These are phyloP conservation scores for Eupithecia vulgata DNA, from an alignment of 2,888 invertebrate genomes.

Conservation along the genomic window DNA sequence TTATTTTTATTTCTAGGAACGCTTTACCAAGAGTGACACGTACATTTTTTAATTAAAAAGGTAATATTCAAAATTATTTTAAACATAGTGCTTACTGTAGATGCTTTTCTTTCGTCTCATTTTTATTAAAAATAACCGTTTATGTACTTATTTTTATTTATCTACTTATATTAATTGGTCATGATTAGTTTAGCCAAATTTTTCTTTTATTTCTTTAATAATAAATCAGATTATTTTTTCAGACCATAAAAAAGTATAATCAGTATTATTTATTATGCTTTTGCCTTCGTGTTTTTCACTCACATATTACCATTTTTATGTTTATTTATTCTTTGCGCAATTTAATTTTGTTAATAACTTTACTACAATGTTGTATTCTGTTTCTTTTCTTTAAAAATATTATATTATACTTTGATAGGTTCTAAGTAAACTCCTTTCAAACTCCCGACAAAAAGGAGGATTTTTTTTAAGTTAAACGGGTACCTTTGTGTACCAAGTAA, in stretches of 20 bases:
- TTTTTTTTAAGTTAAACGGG: not conserved
- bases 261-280: conserved; percentile 4
- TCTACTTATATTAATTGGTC: not conserved
- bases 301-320: conserved; percentile 58
- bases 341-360: conserved; percentile 29
- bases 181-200: too few species aligned
- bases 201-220: not conserved
- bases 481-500: not conserved
- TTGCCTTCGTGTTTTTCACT: conserved; percentile 38
- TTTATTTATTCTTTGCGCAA: not conserved
- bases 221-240: too few species aligned
- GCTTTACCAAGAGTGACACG: conserved; percentile 92
- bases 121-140: not conserved
- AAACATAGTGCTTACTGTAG: conserved; percentile 42
- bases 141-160: not conserved
- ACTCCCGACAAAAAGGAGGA: not conserved
- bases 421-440: not conserved
- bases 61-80: conserved; percentile 62
- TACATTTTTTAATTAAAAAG: conserved; percentile 90
- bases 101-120: conserved; percentile 21
- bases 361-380: not conserved
- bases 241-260: too few species aligned
- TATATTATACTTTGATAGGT: not conserved
- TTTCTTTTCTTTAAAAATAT: not conserved
- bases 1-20: conserved; percentile 87